Base-by-base conservation (phyloP, 2,888 invertebrate genomes). In the Itoplectis maculator region DNA sequence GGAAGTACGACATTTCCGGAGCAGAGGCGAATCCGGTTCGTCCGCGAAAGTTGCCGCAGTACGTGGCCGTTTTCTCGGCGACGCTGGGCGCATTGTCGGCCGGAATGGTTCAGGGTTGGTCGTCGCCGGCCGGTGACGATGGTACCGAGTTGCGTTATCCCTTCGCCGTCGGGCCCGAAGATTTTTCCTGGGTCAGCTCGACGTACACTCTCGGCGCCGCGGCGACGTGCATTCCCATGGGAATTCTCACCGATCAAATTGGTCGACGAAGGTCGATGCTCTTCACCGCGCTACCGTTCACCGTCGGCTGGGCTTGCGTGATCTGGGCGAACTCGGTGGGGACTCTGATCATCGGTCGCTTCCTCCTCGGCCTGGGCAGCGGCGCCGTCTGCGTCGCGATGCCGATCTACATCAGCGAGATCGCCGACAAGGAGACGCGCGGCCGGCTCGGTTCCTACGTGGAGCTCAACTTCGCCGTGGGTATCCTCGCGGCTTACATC, bases 361-460 rank as follows among this genome's bases (percentile, higher is more conserved):
- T 97, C 65, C 93, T 97, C 45, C 95, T 95, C 4, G 98, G 97
- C 40, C 91, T 96, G 63, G 96, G 96, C 15, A 95, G 95, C 40
- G 97, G 97, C 23, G 96, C 97, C 0, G 96, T 96, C 89, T 97
- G 97, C 88, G 95, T 97, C 18, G 96, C 96, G 0, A 96, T 96
- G 0, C 98, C 98, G 0, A 95, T 98, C 1, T 51, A 51, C 18
- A 51, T 51, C 4, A 20, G 8, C n/a, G 51, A 51, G 18, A 51
- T 51, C 2, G 82, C 97, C 97, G 90, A 97, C 87, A 96, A 96
- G 87, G 95, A 96, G 29, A 95, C 97, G 86, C 94, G 98, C 78
- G 98, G 98, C 0, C 95, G 95, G 0, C 93, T 98, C 0, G 98
- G 98, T 3, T 96, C 97, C 68, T 97, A 96, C 89, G 97, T 98